Percentiles rank a stretch among this genome's conserved stretches.
phyloP scores from a whole-genome alignment of 2,888 invertebrate genomes.

The Tortrix viridana region DNA sequence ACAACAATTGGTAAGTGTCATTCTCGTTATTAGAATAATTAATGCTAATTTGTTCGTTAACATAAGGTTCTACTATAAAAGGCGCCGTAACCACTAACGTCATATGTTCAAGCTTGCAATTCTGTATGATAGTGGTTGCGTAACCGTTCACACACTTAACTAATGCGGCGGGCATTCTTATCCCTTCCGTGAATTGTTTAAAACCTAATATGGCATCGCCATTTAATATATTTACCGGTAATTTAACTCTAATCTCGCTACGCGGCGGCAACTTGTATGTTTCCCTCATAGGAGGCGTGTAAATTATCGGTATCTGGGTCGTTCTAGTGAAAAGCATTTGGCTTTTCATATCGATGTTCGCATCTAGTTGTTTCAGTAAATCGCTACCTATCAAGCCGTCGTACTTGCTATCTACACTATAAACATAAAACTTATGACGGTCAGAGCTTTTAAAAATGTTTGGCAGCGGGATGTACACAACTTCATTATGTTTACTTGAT shows the following conservation, averaged over 20 bases:
- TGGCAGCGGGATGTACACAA: constrained; percentile 36
- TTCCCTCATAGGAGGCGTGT: constrained; percentile 22
- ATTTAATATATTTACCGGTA: constrained; percentile 26
- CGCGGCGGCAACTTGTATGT: constrained; percentile 9
- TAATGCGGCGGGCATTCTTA: constrained; percentile 30
- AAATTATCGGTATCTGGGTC: constrained; percentile 35
- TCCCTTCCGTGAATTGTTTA: constrained; percentile 34
- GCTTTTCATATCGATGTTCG: constrained; percentile 37
- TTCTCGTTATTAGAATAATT: neutral
- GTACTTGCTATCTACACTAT: constrained; percentile 35
- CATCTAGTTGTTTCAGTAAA: constrained; percentile 39
- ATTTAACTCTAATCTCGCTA: constrained; percentile 35
- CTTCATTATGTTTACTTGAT: constrained; percentile 38
- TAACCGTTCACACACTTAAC: constrained; percentile 29
- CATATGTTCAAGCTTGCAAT: constrained; percentile 19
- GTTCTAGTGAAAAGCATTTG: constrained; percentile 25
- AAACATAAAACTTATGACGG: constrained; percentile 20
- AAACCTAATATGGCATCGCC: constrained; percentile 37
- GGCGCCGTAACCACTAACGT: constrained; percentile 29
- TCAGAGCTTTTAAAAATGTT: constrained; percentile 37
- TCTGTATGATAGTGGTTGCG: constrained; percentile 39
- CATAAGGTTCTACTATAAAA: constrained; percentile 13
- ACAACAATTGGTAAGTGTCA: neutral
- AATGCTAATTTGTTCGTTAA: neutral
- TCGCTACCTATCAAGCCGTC: constrained; percentile 41